Conservation (phyloP, 2,797 vertebrate genomes). For the Telmatherina bonti region DNA sequence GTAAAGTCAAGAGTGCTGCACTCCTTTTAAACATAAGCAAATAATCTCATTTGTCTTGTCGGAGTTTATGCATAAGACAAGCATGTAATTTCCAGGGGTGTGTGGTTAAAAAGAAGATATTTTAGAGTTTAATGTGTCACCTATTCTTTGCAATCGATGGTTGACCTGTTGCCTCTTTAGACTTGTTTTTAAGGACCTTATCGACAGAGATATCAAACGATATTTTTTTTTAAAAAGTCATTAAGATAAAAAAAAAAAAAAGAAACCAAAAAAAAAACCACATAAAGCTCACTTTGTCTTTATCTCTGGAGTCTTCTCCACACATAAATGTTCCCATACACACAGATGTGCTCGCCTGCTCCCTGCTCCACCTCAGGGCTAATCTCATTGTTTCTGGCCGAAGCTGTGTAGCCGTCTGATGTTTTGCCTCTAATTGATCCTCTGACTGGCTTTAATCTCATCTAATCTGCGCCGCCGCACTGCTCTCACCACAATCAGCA, state of each 20-base stretch:
- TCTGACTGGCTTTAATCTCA: slow-evolving; percentile 86
- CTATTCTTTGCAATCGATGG: neutral
- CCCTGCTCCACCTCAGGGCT: slow-evolving; percentile 74
- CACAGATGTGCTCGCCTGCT: slow-evolving; percentile 49
- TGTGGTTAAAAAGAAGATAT: neutral
- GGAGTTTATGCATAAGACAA: no score
- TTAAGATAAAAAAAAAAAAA: neutral
- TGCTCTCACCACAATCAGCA: slow-evolving; percentile 76
- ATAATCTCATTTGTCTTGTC: neutral
- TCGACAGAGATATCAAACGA: no score
- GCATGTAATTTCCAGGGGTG: neutral
- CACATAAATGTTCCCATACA: slow-evolving; percentile 23
- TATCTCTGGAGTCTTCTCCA: slow-evolving; percentile 7
- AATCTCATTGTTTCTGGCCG: slow-evolving; percentile 82
- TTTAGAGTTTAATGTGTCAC: neutral
- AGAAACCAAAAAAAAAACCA: neutral
- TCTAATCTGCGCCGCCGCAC: slow-evolving; percentile 83
- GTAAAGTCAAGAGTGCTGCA: neutral
- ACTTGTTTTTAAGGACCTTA: neutral
- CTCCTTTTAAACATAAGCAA: neutral
- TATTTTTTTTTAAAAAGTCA: neutral
- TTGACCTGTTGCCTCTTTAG: neutral
- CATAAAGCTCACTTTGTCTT: slow-evolving; percentile 11
- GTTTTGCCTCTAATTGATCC: slow-evolving; percentile 87
- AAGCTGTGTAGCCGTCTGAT: slow-evolving; percentile 82